These are phyloP conservation scores for Ganaspis brasiliensis DNA, from an alignment of 2,888 invertebrate species.

Conservation along the genomic window DNA sequence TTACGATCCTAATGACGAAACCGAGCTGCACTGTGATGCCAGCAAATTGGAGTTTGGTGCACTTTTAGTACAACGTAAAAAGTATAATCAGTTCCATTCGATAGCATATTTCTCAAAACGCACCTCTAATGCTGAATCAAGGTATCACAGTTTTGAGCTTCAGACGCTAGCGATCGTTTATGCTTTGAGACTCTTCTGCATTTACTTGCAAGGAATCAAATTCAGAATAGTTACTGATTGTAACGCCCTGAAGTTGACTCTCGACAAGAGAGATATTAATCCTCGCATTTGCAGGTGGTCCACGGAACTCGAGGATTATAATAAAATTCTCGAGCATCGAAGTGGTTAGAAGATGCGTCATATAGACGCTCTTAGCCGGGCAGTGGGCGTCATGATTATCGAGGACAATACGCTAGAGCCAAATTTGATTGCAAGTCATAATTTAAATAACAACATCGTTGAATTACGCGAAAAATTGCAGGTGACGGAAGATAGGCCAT, in stretches of 20 bases:
- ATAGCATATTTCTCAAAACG: not conserved
- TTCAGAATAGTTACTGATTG: not conserved
- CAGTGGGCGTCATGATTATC: not conserved
- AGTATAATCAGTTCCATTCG: not conserved
- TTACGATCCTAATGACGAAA: not conserved
- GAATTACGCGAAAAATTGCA: constrained; percentile 18
- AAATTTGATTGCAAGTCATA: not conserved
- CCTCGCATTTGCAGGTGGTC: not conserved
- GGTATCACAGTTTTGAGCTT: not conserved
- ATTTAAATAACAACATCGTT: not conserved
- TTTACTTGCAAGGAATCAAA: not conserved
- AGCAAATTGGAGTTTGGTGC: not conserved
- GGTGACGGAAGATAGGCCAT: not conserved
- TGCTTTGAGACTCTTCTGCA: no score
- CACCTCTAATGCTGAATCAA: not conserved
- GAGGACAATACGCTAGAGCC: not conserved
- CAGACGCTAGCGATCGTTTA: not conserved
- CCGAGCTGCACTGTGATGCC: constrained; percentile 14
- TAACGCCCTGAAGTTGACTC: not conserved
- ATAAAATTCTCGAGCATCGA: constrained; percentile 43
- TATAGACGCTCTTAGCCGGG: constrained; percentile 18
- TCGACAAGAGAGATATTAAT: constrained; percentile 1
- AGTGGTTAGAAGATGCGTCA: no score
- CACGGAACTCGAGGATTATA: not conserved
- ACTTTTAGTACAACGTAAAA: not conserved